Evolutionary conservation across 2,113 vertebrate genomes (phyloP).

Genomic region (Lophura nycthemera): DNA sequence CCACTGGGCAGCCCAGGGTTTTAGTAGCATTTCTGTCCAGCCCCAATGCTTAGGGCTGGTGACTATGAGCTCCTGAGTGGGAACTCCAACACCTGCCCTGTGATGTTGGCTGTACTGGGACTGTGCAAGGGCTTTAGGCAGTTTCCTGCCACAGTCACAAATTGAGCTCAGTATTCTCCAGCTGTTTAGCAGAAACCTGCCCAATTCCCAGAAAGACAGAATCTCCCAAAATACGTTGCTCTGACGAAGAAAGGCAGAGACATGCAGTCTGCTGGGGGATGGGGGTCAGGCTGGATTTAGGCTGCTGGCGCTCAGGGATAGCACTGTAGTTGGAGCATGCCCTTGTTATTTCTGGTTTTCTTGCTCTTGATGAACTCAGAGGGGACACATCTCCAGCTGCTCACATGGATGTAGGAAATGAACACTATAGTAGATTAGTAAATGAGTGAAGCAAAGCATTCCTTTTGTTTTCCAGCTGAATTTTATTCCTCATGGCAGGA

Average conservation of each 20-base stretch:
- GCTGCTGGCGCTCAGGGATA: neutral
- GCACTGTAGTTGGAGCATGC: neutral
- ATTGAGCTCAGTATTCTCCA: neutral
- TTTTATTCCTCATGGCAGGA: neutral
- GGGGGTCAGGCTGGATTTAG: neutral
- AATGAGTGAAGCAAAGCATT: neutral
- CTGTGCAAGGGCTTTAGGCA: accelerated
- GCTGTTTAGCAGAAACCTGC: conserved; percentile 9
- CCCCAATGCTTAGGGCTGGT: neutral
- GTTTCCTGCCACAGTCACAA: accelerated
- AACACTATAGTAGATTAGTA: neutral
- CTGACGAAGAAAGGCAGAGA: neutral
- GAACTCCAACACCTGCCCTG: accelerated
- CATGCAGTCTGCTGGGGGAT: neutral
- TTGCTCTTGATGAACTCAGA: accelerated
- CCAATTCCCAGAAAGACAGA: conserved; percentile 19
- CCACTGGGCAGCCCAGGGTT: accelerated
- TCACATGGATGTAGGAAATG: neutral
- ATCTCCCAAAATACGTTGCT: conserved; percentile 39
- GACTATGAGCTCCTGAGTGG: neutral
- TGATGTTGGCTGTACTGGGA: accelerated
- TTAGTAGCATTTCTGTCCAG: neutral
- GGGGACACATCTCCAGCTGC: neutral
- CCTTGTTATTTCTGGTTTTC: neutral
- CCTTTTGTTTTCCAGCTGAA: neutral